Evolutionary conservation across 2,888 invertebrate genomes (phyloP).

Genomic region (Caenorhabditis virilis): DNA sequence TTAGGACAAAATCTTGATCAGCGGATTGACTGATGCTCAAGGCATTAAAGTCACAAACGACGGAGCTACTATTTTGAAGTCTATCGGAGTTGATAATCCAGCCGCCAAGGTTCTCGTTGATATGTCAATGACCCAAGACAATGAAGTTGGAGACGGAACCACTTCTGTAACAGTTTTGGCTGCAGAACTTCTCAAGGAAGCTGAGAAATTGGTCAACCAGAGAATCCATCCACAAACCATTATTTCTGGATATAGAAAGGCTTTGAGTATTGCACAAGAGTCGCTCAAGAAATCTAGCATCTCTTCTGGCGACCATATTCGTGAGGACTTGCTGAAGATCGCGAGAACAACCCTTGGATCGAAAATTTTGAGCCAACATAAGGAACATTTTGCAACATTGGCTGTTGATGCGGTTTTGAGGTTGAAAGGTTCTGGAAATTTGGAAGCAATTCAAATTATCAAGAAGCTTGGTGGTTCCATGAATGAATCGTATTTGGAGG

Average conservation of each 20-base stretch:
- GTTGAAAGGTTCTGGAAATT: constrained; percentile 90
- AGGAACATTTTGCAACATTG: constrained; percentile 90
- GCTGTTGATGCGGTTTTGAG: constrained; percentile 93
- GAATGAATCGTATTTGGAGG: constrained; percentile 91
- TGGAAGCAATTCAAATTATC: constrained; percentile 94
- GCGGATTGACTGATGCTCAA: constrained; percentile 67
- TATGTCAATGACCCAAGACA: constrained; percentile 96
- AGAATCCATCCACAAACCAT: constrained; percentile 98
- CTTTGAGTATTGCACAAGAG: constrained; percentile 82
- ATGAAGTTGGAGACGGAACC: constrained; percentile 99
- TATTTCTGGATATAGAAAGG: constrained; percentile 90
- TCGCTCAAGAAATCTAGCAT: constrained; percentile 81
- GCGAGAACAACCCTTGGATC: constrained; percentile 96
- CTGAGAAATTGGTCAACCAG: constrained; percentile 88
- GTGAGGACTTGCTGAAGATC: constrained; percentile 90
- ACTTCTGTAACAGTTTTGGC: constrained; percentile 96
- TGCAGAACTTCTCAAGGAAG: constrained; percentile 86
- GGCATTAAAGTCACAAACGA: constrained; percentile 94
- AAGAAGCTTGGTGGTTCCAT: constrained; percentile 93
- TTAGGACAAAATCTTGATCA: constrained; percentile 73
- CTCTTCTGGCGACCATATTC: constrained; percentile 80
- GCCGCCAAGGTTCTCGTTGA: constrained; percentile 97
- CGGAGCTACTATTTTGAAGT: constrained; percentile 95
- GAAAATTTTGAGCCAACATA: constrained; percentile 94
- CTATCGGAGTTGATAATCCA: constrained; percentile 95